phyloP scores from a whole-genome alignment of 2,888 invertebrate species.

The Napeogenes inachia region DNA sequence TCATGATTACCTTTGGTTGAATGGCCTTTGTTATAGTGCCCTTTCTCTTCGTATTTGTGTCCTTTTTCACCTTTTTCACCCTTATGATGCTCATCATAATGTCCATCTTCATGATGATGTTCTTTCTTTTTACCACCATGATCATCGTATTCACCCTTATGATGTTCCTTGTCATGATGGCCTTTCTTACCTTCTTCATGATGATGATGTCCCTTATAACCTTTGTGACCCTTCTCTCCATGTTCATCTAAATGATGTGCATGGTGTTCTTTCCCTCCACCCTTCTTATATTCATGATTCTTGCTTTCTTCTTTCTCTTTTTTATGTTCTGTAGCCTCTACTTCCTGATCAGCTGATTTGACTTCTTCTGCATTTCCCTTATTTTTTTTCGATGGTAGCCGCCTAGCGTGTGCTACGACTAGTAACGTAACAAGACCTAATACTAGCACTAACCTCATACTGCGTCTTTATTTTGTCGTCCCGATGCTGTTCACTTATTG shows the following conservation, averaged over 20 bases:
- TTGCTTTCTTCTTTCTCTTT: conserved; percentile 72
- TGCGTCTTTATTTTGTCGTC: conserved; percentile 34
- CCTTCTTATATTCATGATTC: conserved; percentile 76
- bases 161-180: conserved; percentile 83
- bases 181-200: conserved; percentile 84
- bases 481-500: conserved; percentile 49
- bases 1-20: conserved; percentile 91
- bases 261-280: conserved; percentile 82
- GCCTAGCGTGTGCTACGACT: conserved; percentile 48
- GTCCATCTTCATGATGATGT: conserved; percentile 81
- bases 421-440: conserved; percentile 50
- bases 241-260: conserved; percentile 80
- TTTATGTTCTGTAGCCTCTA: conserved; percentile 68
- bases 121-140: conserved; percentile 79
- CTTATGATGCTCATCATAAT: conserved; percentile 80
- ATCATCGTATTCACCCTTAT: conserved; percentile 80
- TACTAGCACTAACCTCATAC: conserved; percentile 57
- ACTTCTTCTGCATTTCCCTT: conserved; percentile 31
- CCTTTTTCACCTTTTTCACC: conserved; percentile 83
- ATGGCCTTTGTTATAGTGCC: conserved; percentile 89
- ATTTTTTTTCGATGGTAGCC: conserved; percentile 41
- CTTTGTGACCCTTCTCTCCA: conserved; percentile 84
- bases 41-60: conserved; percentile 81
- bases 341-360: conserved; percentile 50
- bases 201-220: conserved; percentile 83